These are phyloP conservation scores for Neotoma lepida DNA, from an alignment of 2,113 vertebrate genomes.

Conservation along the genomic window DNA sequence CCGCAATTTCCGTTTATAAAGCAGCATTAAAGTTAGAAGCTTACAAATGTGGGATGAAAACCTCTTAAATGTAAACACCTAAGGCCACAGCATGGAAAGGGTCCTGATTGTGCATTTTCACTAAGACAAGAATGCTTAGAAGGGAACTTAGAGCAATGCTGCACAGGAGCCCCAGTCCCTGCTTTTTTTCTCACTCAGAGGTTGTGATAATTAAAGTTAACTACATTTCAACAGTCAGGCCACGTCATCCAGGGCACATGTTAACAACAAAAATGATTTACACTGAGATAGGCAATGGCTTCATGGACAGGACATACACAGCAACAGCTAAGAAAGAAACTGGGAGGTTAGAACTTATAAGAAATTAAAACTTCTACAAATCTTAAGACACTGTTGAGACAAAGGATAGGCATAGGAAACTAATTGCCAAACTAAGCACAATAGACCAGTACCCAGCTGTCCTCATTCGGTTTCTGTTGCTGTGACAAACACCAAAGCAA, in stretches of 20 bases:
- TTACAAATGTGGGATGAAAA: conserved; percentile 30
- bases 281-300: neutral
- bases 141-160: conserved; percentile 2
- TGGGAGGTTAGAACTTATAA: conserved; percentile 20
- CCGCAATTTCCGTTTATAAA: conserved; percentile 79
- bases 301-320: neutral
- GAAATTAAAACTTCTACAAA: conserved; percentile 29
- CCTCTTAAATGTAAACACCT: conserved; percentile 48
- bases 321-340: neutral
- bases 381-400: neutral
- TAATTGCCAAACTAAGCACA: neutral
- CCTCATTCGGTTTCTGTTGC: neutral
- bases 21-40: conserved; percentile 45
- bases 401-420: neutral
- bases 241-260: neutral
- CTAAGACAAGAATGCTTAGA: neutral
- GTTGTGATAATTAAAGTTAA: neutral
- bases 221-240: neutral
- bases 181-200: neutral
- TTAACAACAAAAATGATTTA: neutral
- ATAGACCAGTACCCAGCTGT: neutral
- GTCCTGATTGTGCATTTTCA: neutral
- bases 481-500: neutral
- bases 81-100: conserved; percentile 1
- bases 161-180: neutral